Percentiles rank a stretch among this genome's conserved stretches.
phyloP scores from a whole-genome alignment of 1,140 invertebrate genomes.

The Drosophila prosaltans region DNA sequence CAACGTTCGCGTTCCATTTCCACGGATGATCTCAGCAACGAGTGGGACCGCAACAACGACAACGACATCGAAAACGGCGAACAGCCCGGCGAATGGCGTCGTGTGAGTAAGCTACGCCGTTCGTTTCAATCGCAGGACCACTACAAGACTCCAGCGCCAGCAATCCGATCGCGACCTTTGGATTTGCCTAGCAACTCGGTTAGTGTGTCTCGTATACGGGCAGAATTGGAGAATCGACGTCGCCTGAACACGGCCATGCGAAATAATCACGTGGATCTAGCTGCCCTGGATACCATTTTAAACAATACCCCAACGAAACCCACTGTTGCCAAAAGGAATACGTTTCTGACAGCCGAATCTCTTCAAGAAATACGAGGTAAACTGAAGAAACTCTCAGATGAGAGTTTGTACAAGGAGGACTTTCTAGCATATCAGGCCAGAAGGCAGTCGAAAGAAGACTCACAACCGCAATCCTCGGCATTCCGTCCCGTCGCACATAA shows the following conservation, averaged over 20 bases:
- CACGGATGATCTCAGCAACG: conserved; percentile 80
- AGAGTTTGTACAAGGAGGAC: conserved; percentile 80
- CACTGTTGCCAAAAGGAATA: conserved; percentile 60
- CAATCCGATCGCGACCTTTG: conserved; percentile 76
- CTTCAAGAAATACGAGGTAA: conserved; percentile 85
- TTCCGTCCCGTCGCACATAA: conserved; percentile 79
- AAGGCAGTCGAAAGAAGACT: conserved; percentile 68
- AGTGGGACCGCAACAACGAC: conserved; percentile 52
- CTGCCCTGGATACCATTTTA: conserved; percentile 83
- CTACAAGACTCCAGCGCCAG: conserved; percentile 35
- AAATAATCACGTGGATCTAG: conserved; percentile 84
- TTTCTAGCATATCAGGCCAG: conserved; percentile 56
- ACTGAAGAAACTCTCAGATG: conserved; percentile 84
- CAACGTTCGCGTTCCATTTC: conserved; percentile 80
- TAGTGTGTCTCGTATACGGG: conserved; percentile 84
- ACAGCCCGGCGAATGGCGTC: conserved; percentile 84
- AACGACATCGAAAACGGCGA: conserved; percentile 36
- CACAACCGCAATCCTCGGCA: conserved; percentile 41
- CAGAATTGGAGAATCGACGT: conserved; percentile 84
- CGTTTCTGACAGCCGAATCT: conserved; percentile 85
- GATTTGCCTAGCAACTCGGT: conserved; percentile 84
- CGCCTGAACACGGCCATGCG: conserved; percentile 84
- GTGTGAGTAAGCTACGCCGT: conserved; percentile 85
- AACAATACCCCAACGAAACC: conserved; percentile 71
- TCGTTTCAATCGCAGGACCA: conserved; percentile 85